Percentiles rank a stretch among this genome's conserved stretches.
Evolutionary conservation across 2,888 invertebrate species (phyloP).

Genomic region (Rhagophthalmus giganteus): DNA sequence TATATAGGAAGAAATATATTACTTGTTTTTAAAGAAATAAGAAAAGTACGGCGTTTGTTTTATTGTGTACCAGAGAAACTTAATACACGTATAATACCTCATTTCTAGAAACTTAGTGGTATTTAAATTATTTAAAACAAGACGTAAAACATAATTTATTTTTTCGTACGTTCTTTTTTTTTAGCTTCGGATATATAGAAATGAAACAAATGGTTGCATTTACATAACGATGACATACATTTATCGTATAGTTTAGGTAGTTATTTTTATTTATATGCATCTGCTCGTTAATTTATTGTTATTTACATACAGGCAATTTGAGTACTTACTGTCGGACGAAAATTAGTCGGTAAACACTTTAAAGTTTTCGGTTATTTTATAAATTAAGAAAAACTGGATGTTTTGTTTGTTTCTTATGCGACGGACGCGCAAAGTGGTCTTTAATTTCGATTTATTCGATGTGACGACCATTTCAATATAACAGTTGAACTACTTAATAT

Average conservation of each 20-base stretch:
- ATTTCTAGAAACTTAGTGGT: neutral
- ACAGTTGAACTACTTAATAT: no score
- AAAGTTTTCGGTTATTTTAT: no score
- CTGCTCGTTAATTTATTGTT: conserved; percentile 5
- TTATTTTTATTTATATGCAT: conserved; percentile 15
- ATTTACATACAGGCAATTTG: no score
- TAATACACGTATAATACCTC: conserved; percentile 2
- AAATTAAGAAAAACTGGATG: no score
- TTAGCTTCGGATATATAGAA: conserved; percentile 2
- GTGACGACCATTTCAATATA: no score
- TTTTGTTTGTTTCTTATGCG: no score
- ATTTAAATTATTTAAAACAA: neutral
- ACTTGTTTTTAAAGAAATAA: conserved; percentile 1
- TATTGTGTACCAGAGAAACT: conserved; percentile 5
- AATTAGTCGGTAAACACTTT: no score
- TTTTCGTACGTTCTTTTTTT: conserved; percentile 5
- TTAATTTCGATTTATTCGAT: neutral
- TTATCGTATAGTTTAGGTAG: conserved; percentile 5
- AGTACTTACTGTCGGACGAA: no score
- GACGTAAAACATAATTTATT: conserved; percentile 1
- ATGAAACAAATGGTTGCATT: conserved; percentile 1
- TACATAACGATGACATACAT: conserved; percentile 2
- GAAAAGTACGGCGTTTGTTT: conserved; percentile 9
- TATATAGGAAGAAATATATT: no score
- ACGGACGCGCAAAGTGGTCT: no score